These are phyloP conservation scores for Hycleus phaleratus DNA, from an alignment of 1,140 invertebrate genomes.

Conservation along the genomic window DNA sequence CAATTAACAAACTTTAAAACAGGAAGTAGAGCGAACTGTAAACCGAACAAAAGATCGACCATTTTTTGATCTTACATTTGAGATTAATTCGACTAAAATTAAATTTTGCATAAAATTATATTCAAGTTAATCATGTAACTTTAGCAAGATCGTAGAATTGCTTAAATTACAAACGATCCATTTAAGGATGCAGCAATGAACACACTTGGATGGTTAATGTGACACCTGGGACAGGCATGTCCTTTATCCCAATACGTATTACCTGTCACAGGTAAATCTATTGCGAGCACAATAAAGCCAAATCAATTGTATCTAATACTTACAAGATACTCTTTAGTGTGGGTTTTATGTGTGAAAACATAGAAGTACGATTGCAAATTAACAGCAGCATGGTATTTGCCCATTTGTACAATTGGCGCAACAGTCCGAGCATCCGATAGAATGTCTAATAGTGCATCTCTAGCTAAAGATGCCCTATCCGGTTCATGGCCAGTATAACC, in stretches of 20 bases:
- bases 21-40: too few species aligned
- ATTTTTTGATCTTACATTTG: too few species aligned
- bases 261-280: slow-evolving; percentile 12
- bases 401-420: slow-evolving; percentile 63
- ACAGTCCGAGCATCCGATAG: slow-evolving; percentile 79
- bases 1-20: too few species aligned
- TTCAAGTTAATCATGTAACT: not conserved
- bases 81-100: too few species aligned
- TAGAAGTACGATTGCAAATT: slow-evolving; percentile 79
- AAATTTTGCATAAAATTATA: too few species aligned
- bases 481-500: slow-evolving; percentile 40
- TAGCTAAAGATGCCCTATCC: slow-evolving; percentile 35
- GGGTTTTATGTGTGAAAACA: slow-evolving; percentile 76
- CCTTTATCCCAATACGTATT: slow-evolving; percentile 23
- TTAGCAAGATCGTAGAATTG: slow-evolving; percentile 9
- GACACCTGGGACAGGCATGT: slow-evolving; percentile 28
- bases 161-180: slow-evolving; percentile 4
- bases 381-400: slow-evolving; percentile 63
- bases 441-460: slow-evolving; percentile 77
- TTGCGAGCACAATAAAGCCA: not conserved
- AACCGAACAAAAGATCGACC: too few species aligned
- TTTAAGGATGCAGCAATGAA: slow-evolving; percentile 15
- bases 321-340: slow-evolving; percentile 63
- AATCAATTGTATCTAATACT: slow-evolving; percentile 35
- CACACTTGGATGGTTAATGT: slow-evolving; percentile 22